A percentile compares a stretch with the other conserved stretches of the same genome.
Evolutionary conservation across 2,113 vertebrate genomes (phyloP).

Genomic region (Crotalus helleri): DNA sequence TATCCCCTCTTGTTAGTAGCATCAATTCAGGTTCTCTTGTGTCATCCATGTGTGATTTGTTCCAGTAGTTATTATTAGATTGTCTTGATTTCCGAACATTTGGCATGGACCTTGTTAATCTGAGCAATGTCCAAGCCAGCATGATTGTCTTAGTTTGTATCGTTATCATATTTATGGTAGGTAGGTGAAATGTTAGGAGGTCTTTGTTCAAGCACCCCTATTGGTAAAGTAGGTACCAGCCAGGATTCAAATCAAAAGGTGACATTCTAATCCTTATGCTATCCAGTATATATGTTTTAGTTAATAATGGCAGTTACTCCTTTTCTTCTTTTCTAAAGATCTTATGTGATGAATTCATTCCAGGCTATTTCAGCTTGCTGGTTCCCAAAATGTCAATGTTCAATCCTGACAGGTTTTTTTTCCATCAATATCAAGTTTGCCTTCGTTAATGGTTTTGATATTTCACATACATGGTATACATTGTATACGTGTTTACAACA

Average conservation of each 20-base stretch:
- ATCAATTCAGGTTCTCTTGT: not conserved
- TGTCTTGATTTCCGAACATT: not conserved
- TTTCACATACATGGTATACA: not conserved
- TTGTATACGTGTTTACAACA: not conserved
- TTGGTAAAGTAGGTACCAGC: no score
- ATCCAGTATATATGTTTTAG: not conserved
- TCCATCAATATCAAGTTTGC: not conserved
- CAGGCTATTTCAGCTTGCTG: no score
- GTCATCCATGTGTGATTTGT: not conserved
- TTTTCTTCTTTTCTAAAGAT: not conserved
- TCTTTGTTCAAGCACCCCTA: no score
- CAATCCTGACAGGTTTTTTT: not conserved
- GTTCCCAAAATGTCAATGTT: not conserved
- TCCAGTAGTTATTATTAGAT: not conserved
- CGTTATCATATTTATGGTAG: no score
- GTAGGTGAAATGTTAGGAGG: no score
- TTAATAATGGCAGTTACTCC: not conserved
- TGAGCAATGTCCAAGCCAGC: no score
- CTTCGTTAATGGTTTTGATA: not conserved
- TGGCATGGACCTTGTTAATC: not conserved
- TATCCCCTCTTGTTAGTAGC: no score
- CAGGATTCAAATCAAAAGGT: no score
- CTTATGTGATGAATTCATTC: not conserved
- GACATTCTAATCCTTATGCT: no score
- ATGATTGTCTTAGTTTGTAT: no score